Conservation (phyloP, 2,113 vertebrate genomes). For the Solenodon paradoxus region DNA sequence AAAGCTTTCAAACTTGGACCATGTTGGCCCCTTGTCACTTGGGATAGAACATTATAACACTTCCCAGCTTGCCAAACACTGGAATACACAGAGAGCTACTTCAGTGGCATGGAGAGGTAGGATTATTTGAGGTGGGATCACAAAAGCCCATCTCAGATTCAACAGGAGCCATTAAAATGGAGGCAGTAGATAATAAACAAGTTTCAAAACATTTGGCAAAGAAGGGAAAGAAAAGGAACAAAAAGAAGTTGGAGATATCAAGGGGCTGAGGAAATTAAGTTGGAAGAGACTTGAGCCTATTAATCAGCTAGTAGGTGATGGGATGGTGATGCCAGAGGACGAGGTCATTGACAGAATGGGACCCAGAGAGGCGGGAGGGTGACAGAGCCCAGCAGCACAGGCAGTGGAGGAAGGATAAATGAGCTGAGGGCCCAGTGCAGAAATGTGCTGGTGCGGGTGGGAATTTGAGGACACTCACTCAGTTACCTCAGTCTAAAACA, state of each 20-base stretch:
- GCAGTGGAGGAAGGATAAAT: no score
- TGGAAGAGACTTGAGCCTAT: neutral
- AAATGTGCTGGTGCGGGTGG: neutral
- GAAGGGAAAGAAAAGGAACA: neutral
- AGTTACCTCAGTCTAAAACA: no score
- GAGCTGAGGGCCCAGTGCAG: neutral
- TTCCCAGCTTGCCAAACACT: neutral
- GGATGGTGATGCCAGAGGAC: neutral
- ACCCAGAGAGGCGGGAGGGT: neutral
- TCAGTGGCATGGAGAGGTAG: neutral
- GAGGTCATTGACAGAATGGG: neutral
- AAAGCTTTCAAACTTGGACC: neutral
- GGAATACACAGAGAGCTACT: neutral
- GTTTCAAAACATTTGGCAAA: neutral
- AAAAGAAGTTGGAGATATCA: neutral
- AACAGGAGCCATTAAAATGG: neutral
- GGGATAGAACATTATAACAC: neutral
- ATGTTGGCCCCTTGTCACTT: no score
- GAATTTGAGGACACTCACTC: neutral
- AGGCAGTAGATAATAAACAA: neutral
- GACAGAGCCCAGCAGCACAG: no score
- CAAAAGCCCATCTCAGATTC: neutral
- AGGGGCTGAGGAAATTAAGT: neutral
- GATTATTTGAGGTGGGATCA: neutral
- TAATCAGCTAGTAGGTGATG: neutral